Evolutionary conservation across 2,113 vertebrate genomes (phyloP).

Genomic region (Argyrosomus japonicus): DNA sequence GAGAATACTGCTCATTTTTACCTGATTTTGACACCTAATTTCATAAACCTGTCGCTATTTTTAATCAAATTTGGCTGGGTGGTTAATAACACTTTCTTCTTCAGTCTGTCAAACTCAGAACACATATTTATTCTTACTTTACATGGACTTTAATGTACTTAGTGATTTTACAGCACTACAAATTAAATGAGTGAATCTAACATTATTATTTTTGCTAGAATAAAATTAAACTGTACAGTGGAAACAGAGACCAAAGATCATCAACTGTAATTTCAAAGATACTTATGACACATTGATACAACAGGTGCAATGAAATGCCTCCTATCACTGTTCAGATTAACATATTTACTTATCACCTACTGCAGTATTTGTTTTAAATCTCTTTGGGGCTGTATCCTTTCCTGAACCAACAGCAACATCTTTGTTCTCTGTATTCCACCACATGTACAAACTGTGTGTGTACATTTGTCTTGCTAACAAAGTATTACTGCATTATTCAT

Average conservation of each 20-base stretch:
- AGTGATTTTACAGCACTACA: background rate
- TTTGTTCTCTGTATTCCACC: background rate
- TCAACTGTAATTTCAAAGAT: background rate
- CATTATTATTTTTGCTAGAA: background rate
- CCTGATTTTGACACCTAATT: no score
- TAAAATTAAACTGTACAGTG: background rate
- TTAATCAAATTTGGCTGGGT: no score
- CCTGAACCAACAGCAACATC: background rate
- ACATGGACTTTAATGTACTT: no score
- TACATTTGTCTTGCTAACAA: background rate
- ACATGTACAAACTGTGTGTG: background rate
- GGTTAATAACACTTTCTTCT: no score
- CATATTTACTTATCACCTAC: background rate
- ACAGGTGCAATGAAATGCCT: background rate
- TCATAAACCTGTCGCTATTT: no score
- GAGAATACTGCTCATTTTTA: no score
- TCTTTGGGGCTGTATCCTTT: background rate
- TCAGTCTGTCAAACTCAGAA: no score
- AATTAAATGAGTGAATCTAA: background rate
- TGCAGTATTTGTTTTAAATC: background rate
- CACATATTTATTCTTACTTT: no score
- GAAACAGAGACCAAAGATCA: background rate
- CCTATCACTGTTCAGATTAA: background rate
- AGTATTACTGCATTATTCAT: conserved; percentile 24
- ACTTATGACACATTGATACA: background rate